Evolutionary conservation across 2,888 invertebrate genomes (phyloP).

Genomic region (Drosophila siamana): DNA sequence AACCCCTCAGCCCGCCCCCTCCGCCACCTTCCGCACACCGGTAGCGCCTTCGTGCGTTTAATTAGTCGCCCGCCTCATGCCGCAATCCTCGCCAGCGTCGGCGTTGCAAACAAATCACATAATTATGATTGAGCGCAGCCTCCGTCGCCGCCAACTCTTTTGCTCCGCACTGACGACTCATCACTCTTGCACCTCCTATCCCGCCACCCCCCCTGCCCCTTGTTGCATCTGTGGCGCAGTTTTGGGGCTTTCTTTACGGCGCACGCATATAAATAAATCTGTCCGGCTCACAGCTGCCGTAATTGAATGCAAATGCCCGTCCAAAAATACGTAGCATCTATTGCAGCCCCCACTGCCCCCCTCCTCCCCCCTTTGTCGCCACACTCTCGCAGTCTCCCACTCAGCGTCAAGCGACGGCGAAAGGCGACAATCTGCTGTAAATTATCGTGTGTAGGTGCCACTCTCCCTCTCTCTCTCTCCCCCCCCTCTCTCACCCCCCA

Average conservation of each 20-base stretch:
- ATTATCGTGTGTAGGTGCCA: conserved; percentile 83
- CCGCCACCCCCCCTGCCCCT: not conserved
- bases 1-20: no score
- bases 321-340: conserved; percentile 70
- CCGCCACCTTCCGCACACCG: no score
- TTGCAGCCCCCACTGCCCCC: conserved; percentile 23
- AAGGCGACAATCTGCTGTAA: conserved; percentile 82
- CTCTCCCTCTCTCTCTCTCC: conserved; percentile 14
- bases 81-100: conserved; percentile 23
- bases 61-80: conserved; percentile 58
- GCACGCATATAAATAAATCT: conserved; percentile 80
- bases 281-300: conserved; percentile 78
- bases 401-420: not conserved
- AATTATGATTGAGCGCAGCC: conserved; percentile 83
- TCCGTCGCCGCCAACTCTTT: conserved; percentile 36
- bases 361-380: not conserved
- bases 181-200: conserved; percentile 23
- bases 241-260: conserved; percentile 74
- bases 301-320: conserved; percentile 84
- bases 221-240: conserved; percentile 35
- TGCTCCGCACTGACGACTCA: conserved; percentile 25
- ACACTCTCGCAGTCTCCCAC: not conserved
- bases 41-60: conserved; percentile 60
- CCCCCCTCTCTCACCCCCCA: not conserved
- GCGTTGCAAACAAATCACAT: conserved; percentile 83